Evolutionary conservation across 1,140 invertebrate species (phyloP), one percentile per base, ranked within the genome.

Genomic region (Diorhabda carinulata): DNA sequence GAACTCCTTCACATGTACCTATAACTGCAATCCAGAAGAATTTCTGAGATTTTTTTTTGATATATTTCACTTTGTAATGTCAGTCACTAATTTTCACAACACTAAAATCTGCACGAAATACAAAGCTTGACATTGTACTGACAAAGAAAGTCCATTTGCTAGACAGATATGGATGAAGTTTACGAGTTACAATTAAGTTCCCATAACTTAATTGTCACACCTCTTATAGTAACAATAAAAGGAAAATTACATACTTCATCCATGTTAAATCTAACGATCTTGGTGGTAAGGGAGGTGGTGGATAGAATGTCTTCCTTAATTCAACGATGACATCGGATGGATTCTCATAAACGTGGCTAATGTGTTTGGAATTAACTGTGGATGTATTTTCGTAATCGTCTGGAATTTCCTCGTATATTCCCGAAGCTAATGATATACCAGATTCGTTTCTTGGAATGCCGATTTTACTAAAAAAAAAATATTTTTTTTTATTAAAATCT

Each of bases 401-500:
- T 3, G 78, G 61, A 52, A 85, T 84, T 74, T 85, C 84, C 70
- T 85, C 83, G 68, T 86, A 86, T 70, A 86, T 83, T 3, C 84
- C 85, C 0, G 85, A 86, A 25, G 83, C 79, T 10, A 84, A 70
- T 0, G 85, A 86, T 40, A 83, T 78, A 6, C 81, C 81, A 0
- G 84, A 86, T 68, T 82, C 75, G 4, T 82, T 75, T 56, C 82
- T 78, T 3, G 80, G 74, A 1, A 80, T 79, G 0, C 72, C 43
- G 10, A 40, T 40, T 65, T 70, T 66, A 5, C 70, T 73, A 43
- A 9, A 66, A 70, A 66, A 57, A 44, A 71, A 42, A 60, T 52
- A 25, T 25, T 25, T 25, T 25, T 25, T 25, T 25, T 25, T 25
- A 25, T 25, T 25, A 25, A 25, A 25, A 25, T 25, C 25, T 25